phyloP scores from a whole-genome alignment of 2,113 vertebrate genomes.

The Picathartes gymnocephalus region DNA sequence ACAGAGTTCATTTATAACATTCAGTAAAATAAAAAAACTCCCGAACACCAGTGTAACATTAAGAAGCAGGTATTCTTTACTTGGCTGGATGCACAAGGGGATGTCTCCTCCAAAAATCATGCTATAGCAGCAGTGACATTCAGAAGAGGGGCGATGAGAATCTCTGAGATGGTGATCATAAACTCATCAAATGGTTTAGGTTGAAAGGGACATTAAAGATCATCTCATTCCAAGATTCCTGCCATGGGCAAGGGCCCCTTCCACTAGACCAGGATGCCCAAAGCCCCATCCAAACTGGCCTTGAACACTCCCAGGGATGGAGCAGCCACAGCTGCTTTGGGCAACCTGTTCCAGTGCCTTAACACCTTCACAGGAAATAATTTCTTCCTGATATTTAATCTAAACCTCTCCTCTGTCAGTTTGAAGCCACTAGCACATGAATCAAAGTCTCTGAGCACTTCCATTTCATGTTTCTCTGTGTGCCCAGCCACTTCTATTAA shows the following conservation, averaged over 20 bases:
- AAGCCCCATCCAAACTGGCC: neutral
- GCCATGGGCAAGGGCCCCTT: neutral
- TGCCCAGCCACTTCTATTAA: neutral
- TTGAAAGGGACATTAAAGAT: neutral
- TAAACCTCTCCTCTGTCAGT: neutral
- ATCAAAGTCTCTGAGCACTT: neutral
- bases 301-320: neutral
- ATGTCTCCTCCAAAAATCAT: neutral
- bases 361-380: neutral
- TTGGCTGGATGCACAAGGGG: neutral
- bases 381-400: neutral
- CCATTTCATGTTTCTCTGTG: neutral
- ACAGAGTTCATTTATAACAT: no score
- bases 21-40: neutral
- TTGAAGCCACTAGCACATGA: neutral
- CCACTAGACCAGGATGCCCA: neutral
- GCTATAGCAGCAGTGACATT: neutral
- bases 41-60: neutral
- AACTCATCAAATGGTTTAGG: neutral
- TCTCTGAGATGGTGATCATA: neutral
- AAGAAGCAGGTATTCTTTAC: neutral
- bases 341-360: neutral
- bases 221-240: neutral
- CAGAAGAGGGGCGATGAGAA: rapidly evolving
- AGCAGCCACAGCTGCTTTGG: neutral